phyloP scores from a whole-genome alignment of 2,888 invertebrate genomes.

The Drosophila parthenogenetica region DNA sequence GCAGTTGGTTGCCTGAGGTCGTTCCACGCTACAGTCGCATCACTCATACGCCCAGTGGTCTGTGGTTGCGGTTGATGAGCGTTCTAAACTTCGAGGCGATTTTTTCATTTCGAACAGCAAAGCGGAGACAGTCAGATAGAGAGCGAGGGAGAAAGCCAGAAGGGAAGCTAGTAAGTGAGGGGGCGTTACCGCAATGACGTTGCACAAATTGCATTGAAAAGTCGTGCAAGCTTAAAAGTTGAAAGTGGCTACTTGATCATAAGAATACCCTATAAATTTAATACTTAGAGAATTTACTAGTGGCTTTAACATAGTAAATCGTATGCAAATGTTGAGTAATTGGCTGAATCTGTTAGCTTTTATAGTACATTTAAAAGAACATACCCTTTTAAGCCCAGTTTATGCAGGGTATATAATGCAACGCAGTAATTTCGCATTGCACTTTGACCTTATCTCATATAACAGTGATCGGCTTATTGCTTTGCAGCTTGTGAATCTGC shows the following conservation, averaged over 20 bases:
- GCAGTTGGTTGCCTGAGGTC: constrained; percentile 56
- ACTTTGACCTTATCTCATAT: constrained; percentile 7
- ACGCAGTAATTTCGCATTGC: constrained; percentile 2
- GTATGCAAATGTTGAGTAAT: too few relatives aligned
- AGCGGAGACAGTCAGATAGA: neutral
- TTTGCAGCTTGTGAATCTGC: constrained; percentile 8
- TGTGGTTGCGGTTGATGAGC: constrained; percentile 34
- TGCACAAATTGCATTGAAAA: constrained; percentile 59
- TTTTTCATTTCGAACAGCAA: neutral
- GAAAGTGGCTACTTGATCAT: constrained; percentile 17
- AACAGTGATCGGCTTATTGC: neutral
- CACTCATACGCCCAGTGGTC: constrained; percentile 14
- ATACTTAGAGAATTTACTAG: neutral
- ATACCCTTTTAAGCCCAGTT: neutral
- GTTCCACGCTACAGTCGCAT: constrained; percentile 37
- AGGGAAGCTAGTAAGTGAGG: neutral
- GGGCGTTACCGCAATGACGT: constrained; percentile 71
- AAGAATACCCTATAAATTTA: constrained; percentile 26
- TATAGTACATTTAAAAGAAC: too few relatives aligned
- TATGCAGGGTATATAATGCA: constrained; percentile 11
- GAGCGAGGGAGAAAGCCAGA: too few relatives aligned
- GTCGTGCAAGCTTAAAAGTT: constrained; percentile 13
- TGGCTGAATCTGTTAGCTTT: too few relatives aligned
- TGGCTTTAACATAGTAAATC: too few relatives aligned
- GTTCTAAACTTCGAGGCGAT: constrained; percentile 15